A percentile compares a stretch with the other conserved stretches of the same genome.
Conservation (phyloP, 2,113 vertebrate genomes). For the Brevimyrus niger region DNA sequence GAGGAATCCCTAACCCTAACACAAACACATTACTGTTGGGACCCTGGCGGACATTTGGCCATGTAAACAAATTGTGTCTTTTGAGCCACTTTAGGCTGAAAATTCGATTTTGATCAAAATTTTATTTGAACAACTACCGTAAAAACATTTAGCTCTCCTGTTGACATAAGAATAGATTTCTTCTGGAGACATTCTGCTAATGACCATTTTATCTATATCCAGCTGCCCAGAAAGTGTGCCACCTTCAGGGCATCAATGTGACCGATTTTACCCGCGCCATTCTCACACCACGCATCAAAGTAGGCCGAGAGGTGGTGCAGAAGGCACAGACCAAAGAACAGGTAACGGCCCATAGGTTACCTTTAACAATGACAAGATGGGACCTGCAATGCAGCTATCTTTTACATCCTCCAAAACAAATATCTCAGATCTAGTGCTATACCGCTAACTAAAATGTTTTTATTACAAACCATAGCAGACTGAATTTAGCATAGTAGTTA, state of each 20-base stretch:
- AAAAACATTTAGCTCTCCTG: not conserved
- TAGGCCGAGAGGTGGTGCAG: slow-evolving; percentile 79
- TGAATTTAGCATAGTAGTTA: not conserved
- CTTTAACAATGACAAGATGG: not conserved
- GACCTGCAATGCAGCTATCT: not conserved
- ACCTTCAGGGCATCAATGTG: slow-evolving; percentile 78
- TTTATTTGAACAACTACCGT: not conserved
- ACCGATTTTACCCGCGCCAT: slow-evolving; percentile 81
- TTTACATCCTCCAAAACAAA: not conserved
- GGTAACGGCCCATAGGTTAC: slow-evolving; percentile 44
- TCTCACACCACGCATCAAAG: slow-evolving; percentile 82
- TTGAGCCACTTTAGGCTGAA: not conserved
- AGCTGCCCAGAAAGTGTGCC: slow-evolving; percentile 85
- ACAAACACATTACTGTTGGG: not conserved
- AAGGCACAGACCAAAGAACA: slow-evolving; percentile 88
- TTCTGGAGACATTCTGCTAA: not conserved
- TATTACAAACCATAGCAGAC: not conserved
- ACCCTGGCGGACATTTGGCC: not conserved
- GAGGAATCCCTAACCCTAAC: not conserved
- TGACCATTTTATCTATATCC: not conserved
- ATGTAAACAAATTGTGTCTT: not conserved
- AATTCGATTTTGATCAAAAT: not conserved
- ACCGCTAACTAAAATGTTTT: not conserved
- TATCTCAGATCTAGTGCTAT: not conserved
- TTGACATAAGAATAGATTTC: not conserved